A percentile compares a stretch with the other conserved stretches of the same genome.
Conservation (phyloP, 2,113 vertebrate genomes). For the Leucopsar rothschildi region DNA sequence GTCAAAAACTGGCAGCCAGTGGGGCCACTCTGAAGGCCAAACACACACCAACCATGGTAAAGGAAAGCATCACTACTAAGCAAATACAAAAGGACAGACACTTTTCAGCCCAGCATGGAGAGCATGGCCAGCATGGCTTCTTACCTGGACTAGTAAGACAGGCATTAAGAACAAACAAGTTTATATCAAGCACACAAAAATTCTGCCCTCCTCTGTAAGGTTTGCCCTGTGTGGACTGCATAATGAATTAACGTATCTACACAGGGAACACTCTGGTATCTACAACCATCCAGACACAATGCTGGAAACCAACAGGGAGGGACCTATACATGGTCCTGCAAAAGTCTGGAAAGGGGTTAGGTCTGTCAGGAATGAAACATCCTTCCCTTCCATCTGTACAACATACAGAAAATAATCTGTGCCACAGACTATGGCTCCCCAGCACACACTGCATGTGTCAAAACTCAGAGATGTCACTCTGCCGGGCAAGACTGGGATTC, state of each 20-base stretch:
- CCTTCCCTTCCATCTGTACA: neutral
- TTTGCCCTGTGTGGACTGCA: neutral
- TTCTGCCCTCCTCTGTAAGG: neutral
- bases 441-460: rapidly evolving
- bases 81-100: neutral
- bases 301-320: neutral
- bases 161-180: neutral
- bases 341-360: neutral
- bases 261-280: neutral
- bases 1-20: neutral
- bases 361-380: neutral
- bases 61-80: neutral
- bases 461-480: neutral
- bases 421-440: rapidly evolving
- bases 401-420: rapidly evolving
- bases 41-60: neutral
- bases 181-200: neutral
- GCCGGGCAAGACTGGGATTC: neutral
- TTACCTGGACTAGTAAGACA: neutral
- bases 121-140: neutral
- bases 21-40: neutral
- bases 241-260: neutral
- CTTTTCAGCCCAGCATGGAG: neutral
- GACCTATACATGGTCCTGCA: neutral
- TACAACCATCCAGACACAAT: neutral